Percentiles rank a stretch among this genome's conserved stretches.
These are phyloP conservation scores for Drosophila serrata DNA, from an alignment of 1,140 invertebrate species.

Conservation along the genomic window DNA sequence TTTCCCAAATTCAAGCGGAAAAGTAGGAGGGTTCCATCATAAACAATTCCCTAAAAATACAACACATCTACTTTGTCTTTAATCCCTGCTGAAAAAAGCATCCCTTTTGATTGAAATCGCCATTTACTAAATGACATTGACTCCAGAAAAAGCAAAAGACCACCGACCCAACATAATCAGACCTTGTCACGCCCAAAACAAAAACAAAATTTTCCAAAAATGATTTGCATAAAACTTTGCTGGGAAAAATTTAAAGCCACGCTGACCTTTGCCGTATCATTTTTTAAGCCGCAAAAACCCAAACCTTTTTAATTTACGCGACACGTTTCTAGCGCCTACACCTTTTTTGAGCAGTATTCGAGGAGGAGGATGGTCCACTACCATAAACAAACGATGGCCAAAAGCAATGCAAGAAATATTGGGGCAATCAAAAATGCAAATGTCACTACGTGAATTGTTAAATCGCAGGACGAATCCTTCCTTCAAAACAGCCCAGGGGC, in stretches of 20 bases:
- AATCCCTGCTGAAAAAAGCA: slow-evolving; percentile 26
- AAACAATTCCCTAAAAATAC: slow-evolving; percentile 67
- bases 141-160: slow-evolving; percentile 21
- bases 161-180: slow-evolving; percentile 54
- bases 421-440: slow-evolving; percentile 79
- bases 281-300: slow-evolving; percentile 24
- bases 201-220: slow-evolving; percentile 23
- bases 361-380: neutral
- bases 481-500: slow-evolving; percentile 10
- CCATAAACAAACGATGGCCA: slow-evolving; percentile 37
- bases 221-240: slow-evolving; percentile 67
- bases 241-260: slow-evolving; percentile 51
- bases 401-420: slow-evolving; percentile 72
- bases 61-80: slow-evolving; percentile 49
- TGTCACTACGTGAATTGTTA: slow-evolving; percentile 72
- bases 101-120: slow-evolving; percentile 53
- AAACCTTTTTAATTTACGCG: slow-evolving; percentile 63
- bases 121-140: slow-evolving; percentile 63
- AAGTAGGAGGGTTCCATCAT: slow-evolving; percentile 21
- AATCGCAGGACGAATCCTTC: slow-evolving; percentile 49
- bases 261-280: slow-evolving; percentile 54
- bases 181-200: slow-evolving; percentile 60
- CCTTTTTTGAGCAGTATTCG: slow-evolving; percentile 17
- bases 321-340: slow-evolving; percentile 56
- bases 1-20: slow-evolving; percentile 1